Conservation (phyloP, 64 coral and sea anemone genomes). For the Anthopleura sola region DNA sequence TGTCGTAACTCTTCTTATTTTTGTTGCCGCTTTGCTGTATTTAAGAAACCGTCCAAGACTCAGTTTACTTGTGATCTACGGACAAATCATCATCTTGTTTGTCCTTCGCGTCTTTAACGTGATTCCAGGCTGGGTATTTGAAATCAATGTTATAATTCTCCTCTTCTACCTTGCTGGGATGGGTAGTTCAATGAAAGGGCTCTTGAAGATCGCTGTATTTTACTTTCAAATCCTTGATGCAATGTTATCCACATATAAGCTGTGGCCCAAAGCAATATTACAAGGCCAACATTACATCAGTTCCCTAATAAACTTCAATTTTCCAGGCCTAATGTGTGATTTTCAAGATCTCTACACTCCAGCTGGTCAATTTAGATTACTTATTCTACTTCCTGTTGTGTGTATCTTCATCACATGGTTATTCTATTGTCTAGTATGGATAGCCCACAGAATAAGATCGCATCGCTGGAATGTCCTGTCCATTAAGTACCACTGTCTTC, state of each 20-base stretch:
- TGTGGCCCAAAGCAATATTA: background rate
- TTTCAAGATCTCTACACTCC: constrained; percentile 66
- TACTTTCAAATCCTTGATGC: constrained; percentile 83
- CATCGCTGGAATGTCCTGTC: background rate
- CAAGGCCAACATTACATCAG: constrained; percentile 20
- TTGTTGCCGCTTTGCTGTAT: background rate
- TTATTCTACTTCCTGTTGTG: constrained; percentile 45
- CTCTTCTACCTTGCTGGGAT: constrained; percentile 62
- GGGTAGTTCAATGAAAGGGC: constrained; percentile 33
- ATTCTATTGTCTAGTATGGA: constrained; percentile 9
- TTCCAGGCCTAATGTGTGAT: constrained; percentile 56
- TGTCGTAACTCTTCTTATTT: constrained; percentile 17
- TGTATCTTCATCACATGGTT: constrained; percentile 19
- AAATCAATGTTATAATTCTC: constrained; percentile 49
- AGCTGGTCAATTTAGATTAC: constrained; percentile 39
- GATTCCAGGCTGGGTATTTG: constrained; percentile 77
- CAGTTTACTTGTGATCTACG: background rate
- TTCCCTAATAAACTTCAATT: constrained; percentile 70
- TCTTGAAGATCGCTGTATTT: constrained; percentile 67
- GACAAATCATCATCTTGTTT: background rate
- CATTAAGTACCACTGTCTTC: background rate
- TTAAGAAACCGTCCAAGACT: constrained; percentile 7
- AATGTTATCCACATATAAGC: constrained; percentile 48
- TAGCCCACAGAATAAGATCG: background rate
- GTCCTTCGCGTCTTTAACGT: constrained; percentile 10